These are phyloP conservation scores for Petrolisthes manimaculis DNA, from an alignment of 2,888 invertebrate species.

Conservation along the genomic window DNA sequence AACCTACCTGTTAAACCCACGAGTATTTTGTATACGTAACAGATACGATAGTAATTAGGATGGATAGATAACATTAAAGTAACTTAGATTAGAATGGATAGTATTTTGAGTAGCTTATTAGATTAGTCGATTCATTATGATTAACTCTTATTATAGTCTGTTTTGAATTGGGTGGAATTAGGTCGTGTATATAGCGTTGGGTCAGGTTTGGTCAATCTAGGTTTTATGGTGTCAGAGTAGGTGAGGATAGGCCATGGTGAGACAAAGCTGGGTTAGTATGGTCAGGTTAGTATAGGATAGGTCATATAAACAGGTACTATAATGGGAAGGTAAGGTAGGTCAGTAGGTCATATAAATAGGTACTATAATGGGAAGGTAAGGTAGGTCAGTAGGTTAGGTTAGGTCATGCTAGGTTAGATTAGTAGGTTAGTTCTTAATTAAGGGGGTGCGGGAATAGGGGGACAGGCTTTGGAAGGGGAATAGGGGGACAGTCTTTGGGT, in stretches of 20 bases:
- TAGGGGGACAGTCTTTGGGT: no score
- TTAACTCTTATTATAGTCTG: no score
- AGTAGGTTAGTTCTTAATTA: no score
- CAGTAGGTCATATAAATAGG: background rate
- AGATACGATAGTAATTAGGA: no score
- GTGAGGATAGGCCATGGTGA: background rate
- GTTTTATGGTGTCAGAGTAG: background rate
- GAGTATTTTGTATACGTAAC: no score
- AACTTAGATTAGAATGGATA: no score
- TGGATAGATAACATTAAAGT: no score
- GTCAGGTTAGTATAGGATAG: background rate
- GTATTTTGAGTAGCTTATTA: no score
- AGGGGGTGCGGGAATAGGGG: no score
- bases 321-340: background rate
- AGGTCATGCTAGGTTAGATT: conserved; percentile 1
- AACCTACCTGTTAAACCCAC: no score
- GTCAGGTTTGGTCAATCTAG: background rate
- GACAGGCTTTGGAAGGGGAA: no score
- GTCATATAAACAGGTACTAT: background rate
- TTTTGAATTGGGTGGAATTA: background rate
- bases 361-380: background rate
- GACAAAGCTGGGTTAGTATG: background rate
- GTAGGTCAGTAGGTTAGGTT: background rate
- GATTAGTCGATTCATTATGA: no score
- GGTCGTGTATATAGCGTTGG: background rate